Conservation (phyloP, 2,797 vertebrate genomes). For the Enteromius anoplus region DNA sequence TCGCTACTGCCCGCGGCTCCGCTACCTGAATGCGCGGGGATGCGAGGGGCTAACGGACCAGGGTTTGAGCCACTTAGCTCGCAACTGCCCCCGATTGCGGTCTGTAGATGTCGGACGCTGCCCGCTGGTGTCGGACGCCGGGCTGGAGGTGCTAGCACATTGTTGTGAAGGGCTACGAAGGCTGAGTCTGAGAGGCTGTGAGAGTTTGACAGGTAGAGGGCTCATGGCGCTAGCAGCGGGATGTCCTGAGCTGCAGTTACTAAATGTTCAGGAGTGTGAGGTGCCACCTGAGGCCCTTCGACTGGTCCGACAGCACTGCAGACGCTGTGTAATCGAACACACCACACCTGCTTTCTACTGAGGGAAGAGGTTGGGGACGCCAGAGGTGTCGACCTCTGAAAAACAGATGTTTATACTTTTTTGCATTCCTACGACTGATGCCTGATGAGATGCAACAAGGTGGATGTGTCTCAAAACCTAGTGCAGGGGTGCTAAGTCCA, state of each 20-base stretch:
- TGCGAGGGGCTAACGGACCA: slow-evolving; percentile 99
- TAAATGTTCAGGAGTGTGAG: slow-evolving; percentile 98
- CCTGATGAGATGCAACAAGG: slow-evolving; percentile 15
- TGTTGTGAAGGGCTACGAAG: slow-evolving; percentile 94
- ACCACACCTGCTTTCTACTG: slow-evolving; percentile 98
- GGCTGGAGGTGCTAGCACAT: slow-evolving; percentile 93
- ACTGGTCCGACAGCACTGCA: slow-evolving; percentile 93
- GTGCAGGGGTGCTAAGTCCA: not conserved
- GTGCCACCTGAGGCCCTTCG: slow-evolving; percentile 92
- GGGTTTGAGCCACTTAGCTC: slow-evolving; percentile 91
- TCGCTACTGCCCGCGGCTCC: slow-evolving; percentile 91
- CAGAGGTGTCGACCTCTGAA: slow-evolving; percentile 61
- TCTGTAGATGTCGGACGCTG: slow-evolving; percentile 97
- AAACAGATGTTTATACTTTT: slow-evolving; percentile 65
- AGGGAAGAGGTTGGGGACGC: slow-evolving; percentile 58
- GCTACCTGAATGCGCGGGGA: slow-evolving; percentile 79
- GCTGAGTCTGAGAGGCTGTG: slow-evolving; percentile 93
- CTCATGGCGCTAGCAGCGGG: slow-evolving; percentile 92
- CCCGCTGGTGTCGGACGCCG: slow-evolving; percentile 93
- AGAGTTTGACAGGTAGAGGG: slow-evolving; percentile 93
- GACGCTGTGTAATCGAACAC: slow-evolving; percentile 97
- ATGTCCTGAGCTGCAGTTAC: slow-evolving; percentile 96
- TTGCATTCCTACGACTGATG: slow-evolving; percentile 25
- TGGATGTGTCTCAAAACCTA: slow-evolving; percentile 24
- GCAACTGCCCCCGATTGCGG: slow-evolving; percentile 94